phyloP scores from a whole-genome alignment of 2,888 invertebrate genomes.

The Bembecia ichneumoniformis region DNA sequence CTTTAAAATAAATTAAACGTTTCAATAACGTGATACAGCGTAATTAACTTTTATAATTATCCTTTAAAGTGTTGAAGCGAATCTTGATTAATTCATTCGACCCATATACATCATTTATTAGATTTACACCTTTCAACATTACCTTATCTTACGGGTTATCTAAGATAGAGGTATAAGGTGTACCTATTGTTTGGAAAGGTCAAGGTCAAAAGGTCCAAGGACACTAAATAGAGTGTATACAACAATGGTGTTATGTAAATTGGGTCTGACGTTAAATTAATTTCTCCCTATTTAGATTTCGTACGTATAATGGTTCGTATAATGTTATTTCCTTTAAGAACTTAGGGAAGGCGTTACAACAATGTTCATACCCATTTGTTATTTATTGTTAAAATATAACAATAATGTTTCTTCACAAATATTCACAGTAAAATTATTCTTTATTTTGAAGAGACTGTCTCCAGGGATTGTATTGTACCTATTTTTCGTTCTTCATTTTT shows the following conservation, averaged over 20 bases:
- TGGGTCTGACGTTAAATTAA: constrained; percentile 22
- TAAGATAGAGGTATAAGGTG: constrained; percentile 9
- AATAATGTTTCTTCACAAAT: too few species aligned
- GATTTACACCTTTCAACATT: constrained; percentile 15
- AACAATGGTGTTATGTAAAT: constrained; percentile 21
- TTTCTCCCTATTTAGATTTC: constrained; percentile 19
- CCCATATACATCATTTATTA: neutral
- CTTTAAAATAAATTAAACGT: neutral
- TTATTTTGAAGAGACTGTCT: too few species aligned
- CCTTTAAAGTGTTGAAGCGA: neutral
- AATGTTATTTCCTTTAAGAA: neutral
- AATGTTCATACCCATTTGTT: neutral
- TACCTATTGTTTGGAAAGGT: constrained; percentile 2
- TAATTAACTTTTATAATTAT: neutral
- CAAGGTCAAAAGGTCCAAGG: neutral
- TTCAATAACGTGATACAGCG: neutral
- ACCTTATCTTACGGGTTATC: constrained; percentile 19
- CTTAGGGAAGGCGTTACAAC: neutral
- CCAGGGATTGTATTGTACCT: too few species aligned
- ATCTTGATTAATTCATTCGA: neutral
- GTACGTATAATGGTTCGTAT: neutral
- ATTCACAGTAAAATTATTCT: too few species aligned
- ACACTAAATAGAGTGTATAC: neutral
- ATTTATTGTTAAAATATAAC: too few species aligned
- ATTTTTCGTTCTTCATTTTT: too few species aligned